These are phyloP conservation scores for Glaucopsyche alexis DNA, from an alignment of 2,888 invertebrate genomes.

Conservation along the genomic window DNA sequence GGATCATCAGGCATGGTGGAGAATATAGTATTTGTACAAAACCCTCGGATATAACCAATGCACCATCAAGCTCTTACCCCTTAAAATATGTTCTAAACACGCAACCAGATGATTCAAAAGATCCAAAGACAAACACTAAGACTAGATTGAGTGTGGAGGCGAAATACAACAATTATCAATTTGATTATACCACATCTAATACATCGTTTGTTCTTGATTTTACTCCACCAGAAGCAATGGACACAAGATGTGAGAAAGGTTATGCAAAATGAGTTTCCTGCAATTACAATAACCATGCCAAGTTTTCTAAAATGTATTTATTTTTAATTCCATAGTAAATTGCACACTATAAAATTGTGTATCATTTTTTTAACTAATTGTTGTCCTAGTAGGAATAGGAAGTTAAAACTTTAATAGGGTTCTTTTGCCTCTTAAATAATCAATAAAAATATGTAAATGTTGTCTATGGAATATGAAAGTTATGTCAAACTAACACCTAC, in stretches of 20 bases:
- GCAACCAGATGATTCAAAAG: slow-evolving; percentile 36
- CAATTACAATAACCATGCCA: slow-evolving; percentile 46
- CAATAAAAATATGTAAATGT: no score
- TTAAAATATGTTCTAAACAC: slow-evolving; percentile 69
- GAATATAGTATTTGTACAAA: slow-evolving; percentile 68
- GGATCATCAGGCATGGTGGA: slow-evolving; percentile 63
- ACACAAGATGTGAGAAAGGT: slow-evolving; percentile 50
- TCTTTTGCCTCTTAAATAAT: no score
- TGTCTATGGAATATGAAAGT: no score
- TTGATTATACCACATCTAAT: slow-evolving; percentile 70
- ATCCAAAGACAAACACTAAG: slow-evolving; percentile 30
- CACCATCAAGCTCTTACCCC: slow-evolving; percentile 67
- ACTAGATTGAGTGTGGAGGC: slow-evolving; percentile 67
- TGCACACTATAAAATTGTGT: not conserved
- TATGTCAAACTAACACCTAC: no score
- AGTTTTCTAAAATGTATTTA: not conserved
- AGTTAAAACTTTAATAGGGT: no score
- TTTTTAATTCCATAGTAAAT: not conserved
- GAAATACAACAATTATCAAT: slow-evolving; percentile 69
- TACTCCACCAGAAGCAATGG: slow-evolving; percentile 58
- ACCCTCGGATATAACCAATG: slow-evolving; percentile 62
- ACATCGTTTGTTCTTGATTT: slow-evolving; percentile 70
- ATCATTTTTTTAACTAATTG: no score
- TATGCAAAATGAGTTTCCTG: slow-evolving; percentile 53
- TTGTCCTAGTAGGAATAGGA: no score